Percentiles rank a stretch among this genome's conserved stretches.
Conservation (phyloP, 2,797 vertebrate genomes). For the Coregonus sp. region DNA sequence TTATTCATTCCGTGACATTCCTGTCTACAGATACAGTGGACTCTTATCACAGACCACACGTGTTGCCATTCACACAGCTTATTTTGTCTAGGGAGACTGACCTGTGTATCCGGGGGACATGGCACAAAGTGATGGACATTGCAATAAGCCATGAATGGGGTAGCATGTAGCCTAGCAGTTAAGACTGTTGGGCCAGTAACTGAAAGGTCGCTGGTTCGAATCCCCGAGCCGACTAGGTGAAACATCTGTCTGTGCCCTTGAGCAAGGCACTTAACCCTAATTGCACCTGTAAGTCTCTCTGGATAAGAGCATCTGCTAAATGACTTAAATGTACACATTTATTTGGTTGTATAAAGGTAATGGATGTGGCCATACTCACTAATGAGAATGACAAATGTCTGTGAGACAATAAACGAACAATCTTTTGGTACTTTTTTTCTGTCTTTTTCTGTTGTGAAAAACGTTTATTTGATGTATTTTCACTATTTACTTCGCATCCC, state of each 20-base stretch:
- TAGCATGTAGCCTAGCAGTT: no score
- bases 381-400: background rate
- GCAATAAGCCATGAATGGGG: background rate
- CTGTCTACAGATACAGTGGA: background rate
- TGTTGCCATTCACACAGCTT: background rate
- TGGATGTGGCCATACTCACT: background rate
- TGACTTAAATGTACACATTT: no score
- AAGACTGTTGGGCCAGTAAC: no score
- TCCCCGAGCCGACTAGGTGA: no score
- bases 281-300: no score
- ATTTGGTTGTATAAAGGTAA: no score
- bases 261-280: no score
- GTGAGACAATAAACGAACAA: background rate
- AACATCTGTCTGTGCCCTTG: no score
- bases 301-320: no score
- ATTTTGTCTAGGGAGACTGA: background rate
- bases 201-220: no score
- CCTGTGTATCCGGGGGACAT: background rate
- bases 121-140: background rate
- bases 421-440: background rate
- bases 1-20: background rate
- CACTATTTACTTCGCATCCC: no score
- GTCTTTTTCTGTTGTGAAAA: background rate
- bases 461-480: background rate
- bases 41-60: background rate